Evolutionary conservation across 2,888 invertebrate genomes (phyloP).

Genomic region (Andrena praecox): DNA sequence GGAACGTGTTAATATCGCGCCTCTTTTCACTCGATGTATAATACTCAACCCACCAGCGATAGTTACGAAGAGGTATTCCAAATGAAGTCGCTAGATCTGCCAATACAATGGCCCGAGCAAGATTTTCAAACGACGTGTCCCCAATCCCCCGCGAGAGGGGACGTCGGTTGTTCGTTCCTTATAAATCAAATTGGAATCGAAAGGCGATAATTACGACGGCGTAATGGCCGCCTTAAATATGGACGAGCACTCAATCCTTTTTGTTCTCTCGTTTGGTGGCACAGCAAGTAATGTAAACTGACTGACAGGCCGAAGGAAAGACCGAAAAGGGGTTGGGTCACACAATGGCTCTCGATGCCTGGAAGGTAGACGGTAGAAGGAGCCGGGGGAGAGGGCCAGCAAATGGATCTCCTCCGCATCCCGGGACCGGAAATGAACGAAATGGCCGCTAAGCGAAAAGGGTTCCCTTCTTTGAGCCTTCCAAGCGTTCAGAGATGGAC

Average conservation of each 20-base stretch:
- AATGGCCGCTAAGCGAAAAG: conserved; percentile 84
- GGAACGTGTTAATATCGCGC: no score
- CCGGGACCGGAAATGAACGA: conserved; percentile 83
- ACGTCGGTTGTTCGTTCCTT: conserved; percentile 59
- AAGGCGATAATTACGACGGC: conserved; percentile 81
- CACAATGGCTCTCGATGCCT: conserved; percentile 78
- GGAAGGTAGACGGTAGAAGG: conserved; percentile 74
- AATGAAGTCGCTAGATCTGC: neutral
- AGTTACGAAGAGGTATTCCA: no score
- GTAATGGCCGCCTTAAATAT: conserved; percentile 81
- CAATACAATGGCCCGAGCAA: conserved; percentile 11
- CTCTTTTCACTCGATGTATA: no score
- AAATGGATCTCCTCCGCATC: conserved; percentile 81
- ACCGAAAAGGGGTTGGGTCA: conserved; percentile 66
- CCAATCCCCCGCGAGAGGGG: conserved; percentile 19
- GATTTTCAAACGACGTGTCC: conserved; percentile 32
- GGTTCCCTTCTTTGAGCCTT: conserved; percentile 81
- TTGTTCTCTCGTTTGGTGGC: conserved; percentile 43
- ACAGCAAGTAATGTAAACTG: conserved; percentile 80
- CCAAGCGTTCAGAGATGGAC: conserved; percentile 71
- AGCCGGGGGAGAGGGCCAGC: conserved; percentile 72
- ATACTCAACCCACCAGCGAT: no score
- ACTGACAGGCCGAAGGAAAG: conserved; percentile 74
- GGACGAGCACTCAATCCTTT: conserved; percentile 58
- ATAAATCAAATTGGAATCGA: conserved; percentile 80